Conservation (phyloP, 2,797 vertebrate genomes). For the Sphaeramia orbicularis region DNA sequence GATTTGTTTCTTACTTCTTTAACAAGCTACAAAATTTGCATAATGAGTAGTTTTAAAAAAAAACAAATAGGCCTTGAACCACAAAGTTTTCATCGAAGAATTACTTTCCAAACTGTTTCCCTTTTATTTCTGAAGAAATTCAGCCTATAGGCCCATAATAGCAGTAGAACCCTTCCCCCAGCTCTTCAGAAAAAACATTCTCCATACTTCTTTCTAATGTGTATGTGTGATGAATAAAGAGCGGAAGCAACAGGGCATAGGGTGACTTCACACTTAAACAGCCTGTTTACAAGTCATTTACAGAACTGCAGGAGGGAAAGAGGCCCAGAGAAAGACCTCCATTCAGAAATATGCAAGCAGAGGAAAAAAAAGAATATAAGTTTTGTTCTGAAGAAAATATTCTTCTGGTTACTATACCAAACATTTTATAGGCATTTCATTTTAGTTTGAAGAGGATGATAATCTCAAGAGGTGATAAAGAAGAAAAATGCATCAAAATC, state of each 20-base stretch:
- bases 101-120: neutral
- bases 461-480: constrained; percentile 19
- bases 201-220: constrained; percentile 50
- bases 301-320: constrained; percentile 62
- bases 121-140: constrained; percentile 17
- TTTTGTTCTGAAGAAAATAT: constrained; percentile 12
- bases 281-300: constrained; percentile 78
- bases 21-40: too few species aligned
- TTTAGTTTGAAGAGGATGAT: constrained; percentile 9
- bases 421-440: neutral
- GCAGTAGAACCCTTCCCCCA: constrained; percentile 55
- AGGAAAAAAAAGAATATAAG: neutral
- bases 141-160: constrained; percentile 27
- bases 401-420: constrained; percentile 6
- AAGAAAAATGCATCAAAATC: constrained; percentile 33
- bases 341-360: constrained; percentile 43
- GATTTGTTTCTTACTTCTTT: neutral
- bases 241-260: constrained; percentile 74
- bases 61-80: too few species aligned
- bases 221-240: constrained; percentile 75
- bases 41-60: too few species aligned
- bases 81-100: neutral
- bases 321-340: constrained; percentile 42
- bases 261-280: constrained; percentile 81
- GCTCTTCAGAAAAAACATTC: constrained; percentile 62